Conservation (phyloP, 2,113 vertebrate genomes). For the Petrocephalus zakoni region DNA sequence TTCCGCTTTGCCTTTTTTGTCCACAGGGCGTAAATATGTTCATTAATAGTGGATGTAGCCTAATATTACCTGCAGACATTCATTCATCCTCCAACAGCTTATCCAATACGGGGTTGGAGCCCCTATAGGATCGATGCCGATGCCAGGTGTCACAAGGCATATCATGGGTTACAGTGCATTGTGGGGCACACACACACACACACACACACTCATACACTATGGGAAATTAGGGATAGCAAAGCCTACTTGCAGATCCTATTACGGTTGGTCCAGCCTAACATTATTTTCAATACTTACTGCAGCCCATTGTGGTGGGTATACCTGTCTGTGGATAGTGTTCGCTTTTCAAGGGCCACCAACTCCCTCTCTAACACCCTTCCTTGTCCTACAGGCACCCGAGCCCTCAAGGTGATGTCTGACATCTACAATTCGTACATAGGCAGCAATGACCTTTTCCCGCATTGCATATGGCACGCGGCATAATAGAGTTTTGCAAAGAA, state of each 20-base stretch:
- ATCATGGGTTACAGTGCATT: neutral
- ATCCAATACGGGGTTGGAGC: neutral
- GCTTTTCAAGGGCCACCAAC: neutral
- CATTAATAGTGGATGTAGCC: neutral
- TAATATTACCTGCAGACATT: neutral
- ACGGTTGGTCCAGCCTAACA: neutral
- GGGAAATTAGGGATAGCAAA: neutral
- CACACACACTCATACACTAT: neutral
- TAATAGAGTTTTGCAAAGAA: neutral
- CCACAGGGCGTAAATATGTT: neutral
- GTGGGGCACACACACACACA: neutral
- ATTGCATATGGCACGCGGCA: neutral
- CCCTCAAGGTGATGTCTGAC: conserved; percentile 9
- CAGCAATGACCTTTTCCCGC: neutral
- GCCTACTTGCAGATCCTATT: neutral
- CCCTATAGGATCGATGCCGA: neutral
- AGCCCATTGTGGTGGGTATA: neutral
- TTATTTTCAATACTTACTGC: neutral
- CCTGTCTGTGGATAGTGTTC: neutral
- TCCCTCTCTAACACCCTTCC: neutral
- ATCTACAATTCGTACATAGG: neutral
- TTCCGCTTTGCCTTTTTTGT: neutral
- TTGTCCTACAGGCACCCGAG: neutral
- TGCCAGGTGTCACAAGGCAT: neutral
- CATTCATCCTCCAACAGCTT: neutral